phyloP scores from a whole-genome alignment of 2,888 invertebrate species.

The Odontomyia ornata region DNA sequence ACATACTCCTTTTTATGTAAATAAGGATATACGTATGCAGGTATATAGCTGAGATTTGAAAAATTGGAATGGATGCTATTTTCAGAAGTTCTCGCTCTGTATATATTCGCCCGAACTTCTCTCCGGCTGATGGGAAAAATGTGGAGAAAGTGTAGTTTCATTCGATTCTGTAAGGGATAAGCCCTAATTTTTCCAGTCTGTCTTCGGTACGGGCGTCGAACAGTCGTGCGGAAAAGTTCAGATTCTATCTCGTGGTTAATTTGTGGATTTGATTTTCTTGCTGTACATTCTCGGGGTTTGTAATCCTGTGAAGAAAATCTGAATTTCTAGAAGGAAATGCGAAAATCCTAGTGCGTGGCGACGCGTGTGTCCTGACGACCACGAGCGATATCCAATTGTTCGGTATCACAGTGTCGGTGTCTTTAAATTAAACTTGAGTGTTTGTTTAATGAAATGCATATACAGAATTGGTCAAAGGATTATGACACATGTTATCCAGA shows the following conservation, averaged over 20 bases:
- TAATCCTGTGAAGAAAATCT: background rate
- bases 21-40: background rate
- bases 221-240: constrained; percentile 55
- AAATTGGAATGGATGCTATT: constrained; percentile 41
- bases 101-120: background rate
- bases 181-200: constrained; percentile 59
- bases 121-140: constrained; percentile 5
- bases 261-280: background rate
- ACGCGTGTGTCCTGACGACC: no score
- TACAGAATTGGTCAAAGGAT: no score
- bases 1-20: background rate
- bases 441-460: no score
- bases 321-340: background rate
- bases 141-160: constrained; percentile 16
- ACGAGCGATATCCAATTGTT: no score
- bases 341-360: background rate
- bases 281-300: background rate
- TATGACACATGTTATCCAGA: no score
- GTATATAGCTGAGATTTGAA: constrained; percentile 34
- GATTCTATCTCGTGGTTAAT: constrained; percentile 26
- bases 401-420: no score
- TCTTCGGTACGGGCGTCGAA: constrained; percentile 64
- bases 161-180: constrained; percentile 46
- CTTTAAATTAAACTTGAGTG: no score
- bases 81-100: constrained; percentile 26